Conservation (phyloP, 2,113 vertebrate genomes). For the Bubalus kerabau region DNA sequence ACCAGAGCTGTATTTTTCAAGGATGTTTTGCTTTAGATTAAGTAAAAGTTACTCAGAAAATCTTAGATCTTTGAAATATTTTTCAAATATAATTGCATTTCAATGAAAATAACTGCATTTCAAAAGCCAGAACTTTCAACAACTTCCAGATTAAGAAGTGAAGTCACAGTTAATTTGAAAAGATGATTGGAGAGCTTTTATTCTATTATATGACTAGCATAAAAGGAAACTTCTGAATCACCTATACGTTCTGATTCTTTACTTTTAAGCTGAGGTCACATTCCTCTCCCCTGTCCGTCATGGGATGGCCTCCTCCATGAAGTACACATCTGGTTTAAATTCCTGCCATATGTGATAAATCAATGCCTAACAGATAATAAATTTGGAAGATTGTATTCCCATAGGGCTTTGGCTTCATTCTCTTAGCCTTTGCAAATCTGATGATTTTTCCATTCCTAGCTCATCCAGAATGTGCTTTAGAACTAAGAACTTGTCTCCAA, state of each 20-base stretch:
- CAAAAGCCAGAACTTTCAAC: conserved; percentile 24
- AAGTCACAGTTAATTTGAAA: conserved; percentile 24
- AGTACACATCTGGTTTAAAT: conserved; percentile 50
- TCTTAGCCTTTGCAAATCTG: background rate
- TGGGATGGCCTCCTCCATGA: background rate
- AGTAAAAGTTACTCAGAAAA: conserved; percentile 43
- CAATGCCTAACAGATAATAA: conserved; percentile 10
- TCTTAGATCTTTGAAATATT: background rate
- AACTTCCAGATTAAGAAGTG: conserved; percentile 17
- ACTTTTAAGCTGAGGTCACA: background rate
- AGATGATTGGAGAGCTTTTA: background rate
- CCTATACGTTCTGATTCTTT: background rate
- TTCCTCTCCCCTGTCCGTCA: background rate
- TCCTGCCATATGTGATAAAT: conserved; percentile 16
- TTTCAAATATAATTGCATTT: background rate
- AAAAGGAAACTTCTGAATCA: background rate
- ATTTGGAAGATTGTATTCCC: background rate
- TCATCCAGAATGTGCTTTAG: background rate
- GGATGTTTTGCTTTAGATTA: conserved; percentile 33
- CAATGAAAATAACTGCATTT: conserved; percentile 38
- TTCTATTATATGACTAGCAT: background rate
- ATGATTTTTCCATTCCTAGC: conserved; percentile 16
- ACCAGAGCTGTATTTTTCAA: conserved; percentile 18
- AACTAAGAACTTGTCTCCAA: background rate
- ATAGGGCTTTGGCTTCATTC: background rate